phyloP scores from a whole-genome alignment of 1,140 invertebrate species.

The Drusus annulatus region DNA sequence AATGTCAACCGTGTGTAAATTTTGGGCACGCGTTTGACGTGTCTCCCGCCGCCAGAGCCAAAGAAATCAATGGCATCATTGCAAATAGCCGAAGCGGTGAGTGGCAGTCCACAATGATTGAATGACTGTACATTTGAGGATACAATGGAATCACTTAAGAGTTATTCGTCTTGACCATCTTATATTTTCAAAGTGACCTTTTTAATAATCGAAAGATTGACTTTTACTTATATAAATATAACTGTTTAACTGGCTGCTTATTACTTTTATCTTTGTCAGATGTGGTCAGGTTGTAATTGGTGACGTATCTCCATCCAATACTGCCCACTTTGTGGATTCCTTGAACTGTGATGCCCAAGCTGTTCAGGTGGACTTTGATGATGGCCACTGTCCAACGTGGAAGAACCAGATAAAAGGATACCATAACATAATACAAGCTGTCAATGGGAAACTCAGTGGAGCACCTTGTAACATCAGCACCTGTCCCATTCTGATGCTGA shows the following conservation, averaged over 20 bases:
- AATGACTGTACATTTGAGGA: too few relatives aligned
- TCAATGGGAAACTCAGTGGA: constrained; percentile 71
- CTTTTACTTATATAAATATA: too few relatives aligned
- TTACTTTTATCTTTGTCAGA: constrained; percentile 55
- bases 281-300: constrained; percentile 74
- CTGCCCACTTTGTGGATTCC: constrained; percentile 71
- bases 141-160: too few relatives aligned
- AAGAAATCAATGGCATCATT: too few relatives aligned
- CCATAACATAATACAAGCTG: constrained; percentile 75
- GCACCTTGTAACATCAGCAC: constrained; percentile 69
- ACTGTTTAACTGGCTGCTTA: background rate
- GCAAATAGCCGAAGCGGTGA: too few relatives aligned
- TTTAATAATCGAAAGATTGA: too few relatives aligned
- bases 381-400: constrained; percentile 83
- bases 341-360: constrained; percentile 72
- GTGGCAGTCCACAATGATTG: too few relatives aligned
- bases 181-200: too few relatives aligned
- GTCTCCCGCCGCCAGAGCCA: too few relatives aligned
- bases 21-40: too few relatives aligned
- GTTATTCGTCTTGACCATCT: too few relatives aligned
- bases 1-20: too few relatives aligned
- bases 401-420: constrained; percentile 77
- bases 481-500: constrained; percentile 76
- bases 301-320: constrained; percentile 74
- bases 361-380: constrained; percentile 79